These are phyloP conservation scores for Xyrauchen texanus DNA, from an alignment of 2,113 vertebrate genomes.

Conservation along the genomic window DNA sequence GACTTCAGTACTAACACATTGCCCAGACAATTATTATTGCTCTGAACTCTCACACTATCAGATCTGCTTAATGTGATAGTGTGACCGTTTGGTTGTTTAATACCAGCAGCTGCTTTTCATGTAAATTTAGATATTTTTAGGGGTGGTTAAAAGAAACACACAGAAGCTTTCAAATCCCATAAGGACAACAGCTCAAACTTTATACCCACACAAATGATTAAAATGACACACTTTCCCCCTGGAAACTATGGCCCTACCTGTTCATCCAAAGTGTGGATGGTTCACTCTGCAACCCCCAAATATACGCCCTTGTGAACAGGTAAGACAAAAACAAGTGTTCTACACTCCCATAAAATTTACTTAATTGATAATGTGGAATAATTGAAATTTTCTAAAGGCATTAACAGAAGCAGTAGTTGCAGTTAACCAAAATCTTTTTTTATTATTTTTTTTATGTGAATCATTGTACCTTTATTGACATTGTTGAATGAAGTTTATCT, in stretches of 20 bases:
- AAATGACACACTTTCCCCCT: background rate
- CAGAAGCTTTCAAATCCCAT: constrained; percentile 1
- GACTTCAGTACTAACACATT: no score
- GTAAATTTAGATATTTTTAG: constrained; percentile 52
- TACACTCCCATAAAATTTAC: background rate
- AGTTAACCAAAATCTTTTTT: no score
- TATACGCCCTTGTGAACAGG: background rate
- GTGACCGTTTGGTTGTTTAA: constrained; percentile 6
- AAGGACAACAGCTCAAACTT: no score
- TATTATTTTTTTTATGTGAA: no score
- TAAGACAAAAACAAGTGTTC: background rate
- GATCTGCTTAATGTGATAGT: background rate
- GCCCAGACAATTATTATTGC: no score
- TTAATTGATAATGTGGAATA: background rate
- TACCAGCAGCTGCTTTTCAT: constrained; percentile 27
- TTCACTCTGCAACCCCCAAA: no score
- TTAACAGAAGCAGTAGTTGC: no score
- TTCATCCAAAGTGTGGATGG: no score
- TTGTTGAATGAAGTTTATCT: background rate
- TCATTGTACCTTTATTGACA: background rate
- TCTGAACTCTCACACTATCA: no score
- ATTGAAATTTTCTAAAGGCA: background rate
- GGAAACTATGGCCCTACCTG: no score
- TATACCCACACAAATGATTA: background rate
- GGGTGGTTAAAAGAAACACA: constrained; percentile 19